phyloP scores from a whole-genome alignment of 1,140 invertebrate genomes.

The Lasaia peninsularis region DNA sequence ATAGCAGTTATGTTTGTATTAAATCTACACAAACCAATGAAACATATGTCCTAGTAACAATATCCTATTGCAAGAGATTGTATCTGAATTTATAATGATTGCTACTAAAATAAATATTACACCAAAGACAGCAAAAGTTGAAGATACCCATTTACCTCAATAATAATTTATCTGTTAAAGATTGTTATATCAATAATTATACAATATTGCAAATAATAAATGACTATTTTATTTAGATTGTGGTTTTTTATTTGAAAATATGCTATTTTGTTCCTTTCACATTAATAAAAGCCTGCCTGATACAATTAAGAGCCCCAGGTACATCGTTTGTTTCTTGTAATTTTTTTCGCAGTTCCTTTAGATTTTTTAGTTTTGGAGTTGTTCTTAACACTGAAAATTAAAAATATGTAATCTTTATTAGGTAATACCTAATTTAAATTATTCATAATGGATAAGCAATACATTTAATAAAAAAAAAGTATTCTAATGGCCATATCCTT shows the following conservation, averaged over 20 bases:
- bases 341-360: slow-evolving; percentile 48
- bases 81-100: neutral
- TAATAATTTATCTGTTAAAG: neutral
- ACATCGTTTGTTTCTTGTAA: slow-evolving; percentile 55
- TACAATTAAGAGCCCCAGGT: slow-evolving; percentile 45
- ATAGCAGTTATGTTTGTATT: too few species aligned
- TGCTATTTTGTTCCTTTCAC: slow-evolving; percentile 37
- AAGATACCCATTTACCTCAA: neutral
- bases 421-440: too few species aligned
- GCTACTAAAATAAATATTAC: neutral
- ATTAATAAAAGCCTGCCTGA: slow-evolving; percentile 49
- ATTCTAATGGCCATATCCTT: too few species aligned
- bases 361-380: slow-evolving; percentile 41
- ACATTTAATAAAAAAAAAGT: too few species aligned
- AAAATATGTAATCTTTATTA: too few species aligned
- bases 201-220: slow-evolving; percentile 4
- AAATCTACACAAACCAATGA: too few species aligned
- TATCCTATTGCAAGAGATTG: too few species aligned
- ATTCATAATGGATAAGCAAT: too few species aligned
- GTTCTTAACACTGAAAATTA: slow-evolving; percentile 50
- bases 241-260: neutral
- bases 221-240: slow-evolving; percentile 1
- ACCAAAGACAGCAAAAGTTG: neutral
- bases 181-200: neutral
- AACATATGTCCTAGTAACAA: too few species aligned